Conservation (phyloP, 2,797 vertebrate genomes). For the Chloroceryle amazona region DNA sequence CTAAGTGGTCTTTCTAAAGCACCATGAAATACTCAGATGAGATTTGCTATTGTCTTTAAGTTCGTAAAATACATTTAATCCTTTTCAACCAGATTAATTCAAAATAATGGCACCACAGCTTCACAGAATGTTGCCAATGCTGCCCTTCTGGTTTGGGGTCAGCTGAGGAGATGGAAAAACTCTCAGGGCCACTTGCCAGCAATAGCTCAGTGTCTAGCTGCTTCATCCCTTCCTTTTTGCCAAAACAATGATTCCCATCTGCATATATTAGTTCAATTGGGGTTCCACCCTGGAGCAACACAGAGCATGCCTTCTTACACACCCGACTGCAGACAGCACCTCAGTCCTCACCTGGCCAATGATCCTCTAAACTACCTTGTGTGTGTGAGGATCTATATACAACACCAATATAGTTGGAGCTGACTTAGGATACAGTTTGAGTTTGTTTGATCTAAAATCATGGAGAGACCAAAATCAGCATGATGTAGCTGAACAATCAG, state of each 20-base stretch:
- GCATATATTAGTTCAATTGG: neutral
- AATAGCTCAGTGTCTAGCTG: neutral
- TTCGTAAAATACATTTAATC: neutral
- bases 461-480: neutral
- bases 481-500: neutral
- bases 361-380: neutral
- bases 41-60: neutral
- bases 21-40: neutral
- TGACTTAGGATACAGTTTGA: neutral
- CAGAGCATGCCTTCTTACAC: neutral
- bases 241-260: neutral
- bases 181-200: neutral
- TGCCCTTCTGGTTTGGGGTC: neutral
- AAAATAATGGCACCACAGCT: neutral
- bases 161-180: neutral
- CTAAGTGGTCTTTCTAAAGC: neutral
- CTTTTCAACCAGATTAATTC: neutral
- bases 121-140: neutral
- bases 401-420: neutral
- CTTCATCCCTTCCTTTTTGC: neutral
- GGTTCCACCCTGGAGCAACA: neutral
- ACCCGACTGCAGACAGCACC: neutral
- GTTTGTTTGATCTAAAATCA: neutral
- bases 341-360: neutral
- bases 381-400: neutral